Base-by-base conservation (phyloP, 2,888 invertebrate species). In the Caenorhabditis uteleia region DNA sequence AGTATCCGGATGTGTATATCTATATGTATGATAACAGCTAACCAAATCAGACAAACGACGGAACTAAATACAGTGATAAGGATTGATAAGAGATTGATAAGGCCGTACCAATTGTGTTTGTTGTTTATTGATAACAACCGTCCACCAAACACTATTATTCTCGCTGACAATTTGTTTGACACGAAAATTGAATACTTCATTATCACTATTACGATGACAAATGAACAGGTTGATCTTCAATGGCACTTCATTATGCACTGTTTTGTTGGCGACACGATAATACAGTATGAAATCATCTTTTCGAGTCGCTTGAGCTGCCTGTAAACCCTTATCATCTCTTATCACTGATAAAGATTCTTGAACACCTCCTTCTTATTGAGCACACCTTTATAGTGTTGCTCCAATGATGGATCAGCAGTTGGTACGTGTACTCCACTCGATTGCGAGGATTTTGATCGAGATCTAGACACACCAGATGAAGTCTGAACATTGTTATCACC, bases 111-210 rank as follows among this genome's bases (percentile, higher is more conserved):
- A 18, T 38, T 57, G 57, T 14, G 57, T 45, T 12, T 38, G 57
- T 33, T 64, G 53, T 25, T 57, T 57, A 36, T 64, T 64, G 27
- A 64, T 57, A 14, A 57, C 45, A 12, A 64, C 64, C 1, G 64
- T 64, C 64, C 64, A 64, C 64, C 64, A 64, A 16, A 45, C 14
- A 25, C 57, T 57, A 29, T 64, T 64, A 21, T 62, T 62, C 34
- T 62, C 62, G 31, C 27, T 38, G 20, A 62, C 47, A 16, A 62
- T 46, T 56, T 55, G 62, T 40, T 56, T 34, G 10, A 62, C 47
- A 43, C 56, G 62, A 14, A 62, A 51, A 47, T 56, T 62, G 47
- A 43, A 51, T 8, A 56, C 47, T 54, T 57, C 38, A 49, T 64
- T 45, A 8, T 53, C 53, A 6, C 23, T 44, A 23, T 48, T 57